A percentile compares a stretch with the other conserved stretches of the same genome.
Conservation (phyloP, 2,797 vertebrate genomes). For the Lindbergichthys nudifrons region DNA sequence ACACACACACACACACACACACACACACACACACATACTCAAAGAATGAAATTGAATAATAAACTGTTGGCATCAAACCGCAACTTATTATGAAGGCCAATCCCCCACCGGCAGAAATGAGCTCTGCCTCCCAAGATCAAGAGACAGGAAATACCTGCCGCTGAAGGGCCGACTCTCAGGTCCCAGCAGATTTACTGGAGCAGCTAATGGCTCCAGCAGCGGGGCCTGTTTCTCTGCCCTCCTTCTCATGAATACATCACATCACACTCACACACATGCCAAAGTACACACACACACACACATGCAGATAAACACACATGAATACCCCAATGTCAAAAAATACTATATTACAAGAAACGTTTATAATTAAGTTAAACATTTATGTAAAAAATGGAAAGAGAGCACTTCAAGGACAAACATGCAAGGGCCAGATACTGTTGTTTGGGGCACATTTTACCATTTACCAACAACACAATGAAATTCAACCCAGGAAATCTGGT, state of each 20-base stretch:
- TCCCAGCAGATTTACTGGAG: slow-evolving; percentile 78
- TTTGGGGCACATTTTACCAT: not conserved
- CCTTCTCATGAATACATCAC: slow-evolving; percentile 65
- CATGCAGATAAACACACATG: not conserved
- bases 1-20: not conserved
- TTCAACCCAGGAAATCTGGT: slow-evolving; percentile 3
- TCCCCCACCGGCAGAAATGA: slow-evolving; percentile 76
- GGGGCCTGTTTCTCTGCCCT: slow-evolving; percentile 54
- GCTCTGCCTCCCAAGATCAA: slow-evolving; percentile 79
- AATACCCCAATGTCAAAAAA: no score
- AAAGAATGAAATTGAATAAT: slow-evolving; percentile 76
- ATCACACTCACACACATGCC: slow-evolving; percentile 38
- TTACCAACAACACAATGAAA: not conserved
- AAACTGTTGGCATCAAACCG: slow-evolving; percentile 80
- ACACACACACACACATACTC: not conserved
- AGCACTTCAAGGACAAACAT: not conserved
- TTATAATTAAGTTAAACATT: not conserved
- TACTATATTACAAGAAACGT: not conserved
- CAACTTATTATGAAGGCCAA: slow-evolving; percentile 74
- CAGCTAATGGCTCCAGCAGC: slow-evolving; percentile 73
- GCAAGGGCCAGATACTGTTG: not conserved
- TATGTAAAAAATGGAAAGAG: not conserved
- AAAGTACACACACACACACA: slow-evolving; percentile 9
- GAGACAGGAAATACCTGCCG: slow-evolving; percentile 85
- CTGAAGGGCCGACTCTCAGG: slow-evolving; percentile 57